Evolutionary conservation across 2,797 vertebrate genomes (phyloP), one percentile per base, ranked within the genome.

Genomic region (Sebastes steindachneri): DNA sequence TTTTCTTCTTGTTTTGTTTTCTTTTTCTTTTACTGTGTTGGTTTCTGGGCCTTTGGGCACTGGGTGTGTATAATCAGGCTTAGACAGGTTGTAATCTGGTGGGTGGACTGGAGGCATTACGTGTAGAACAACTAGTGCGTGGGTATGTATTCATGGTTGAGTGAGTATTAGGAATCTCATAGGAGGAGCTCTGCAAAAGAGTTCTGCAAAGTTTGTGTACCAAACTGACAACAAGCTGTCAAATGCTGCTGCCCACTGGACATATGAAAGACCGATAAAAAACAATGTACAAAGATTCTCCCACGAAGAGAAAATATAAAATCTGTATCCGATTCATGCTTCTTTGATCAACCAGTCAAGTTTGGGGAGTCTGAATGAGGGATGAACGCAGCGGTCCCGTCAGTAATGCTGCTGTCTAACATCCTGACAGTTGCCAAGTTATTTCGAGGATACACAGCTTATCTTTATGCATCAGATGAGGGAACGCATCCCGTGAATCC

Each of bases 401-500:
- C 69, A 19, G 67, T 15, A 25, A 35, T 58, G 26, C 10, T 35
- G 63, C 48, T 2, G 29, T 74, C 62, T 23, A 53, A 72, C 73
- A 37, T 45, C 8, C 19, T 63, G 68, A 59, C 69, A 64, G 64
- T 26, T 82, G 57, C 57, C 57, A 26, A 75, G 70, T 82, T 73
- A 53, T 37, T 88, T 26, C 12, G 19, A 79, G 71, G 71, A 71
- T 31, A 51, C 9, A 8, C 15, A 48, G 80, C 35, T 68, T 70
- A 79, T 86, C 67, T 84, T 76, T 64, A 79, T 85, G 73, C 71
- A 88, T 77, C 78, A 80, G 72, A 73, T 4, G 31, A 67, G 81
- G 33, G 25, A 73, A 33, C 2, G 8, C 55, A 66, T 63, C 28
- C 57, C 57, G 54, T 21, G 41, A 81, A 78, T 80, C 51, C 62